Evolutionary conservation across 2,888 invertebrate species (phyloP), one percentile per base, ranked within the genome.

Genomic region (Phrixothrix hirtus): DNA sequence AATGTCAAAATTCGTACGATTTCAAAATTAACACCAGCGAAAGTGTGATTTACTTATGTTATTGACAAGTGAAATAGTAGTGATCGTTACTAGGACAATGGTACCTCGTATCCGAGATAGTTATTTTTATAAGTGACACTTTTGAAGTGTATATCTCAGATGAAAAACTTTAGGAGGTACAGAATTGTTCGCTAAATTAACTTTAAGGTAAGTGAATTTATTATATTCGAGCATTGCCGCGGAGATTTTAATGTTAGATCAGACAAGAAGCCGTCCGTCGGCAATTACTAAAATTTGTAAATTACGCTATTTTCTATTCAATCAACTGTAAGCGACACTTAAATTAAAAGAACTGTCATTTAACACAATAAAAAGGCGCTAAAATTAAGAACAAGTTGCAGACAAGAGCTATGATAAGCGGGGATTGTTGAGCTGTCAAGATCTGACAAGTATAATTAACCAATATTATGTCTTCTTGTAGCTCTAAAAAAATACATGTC

Each of bases 21-120:
- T 70, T 71, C 69, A 63, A 69, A 70, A 69, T 70, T 70, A 70
- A 58, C 69, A 66, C 66, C 64, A 69, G 71, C 68, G 69, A 71
- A 71, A 71, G 71, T 70, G 69, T 60, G 58, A 46, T 21, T 63
- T 63, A 60, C 63, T 62, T 62, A 55, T 60, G 57, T 58, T 61
- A 62, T 63, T 61, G 58, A 60, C 63, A 58, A 63, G 65, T 68
- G 66, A 57, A 26, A 41, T 56, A 56, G 50, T 51, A 55, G 52
- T 62, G 54, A 41, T 46, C 50, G 47, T 38, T 34, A 63, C 61
- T 62, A 53, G 58, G 58, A 54, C 59, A 54, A 42, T 47, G 46
- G 31, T 45, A 44, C 15, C 30, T 42, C 25, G 29, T 29, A 21
- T n/a, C n/a, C n/a, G n/a, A n/a, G n/a, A n/a, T n/a, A n/a, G n/a